Conservation (phyloP, 2,888 invertebrate species). For the Drosophila siamana region DNA sequence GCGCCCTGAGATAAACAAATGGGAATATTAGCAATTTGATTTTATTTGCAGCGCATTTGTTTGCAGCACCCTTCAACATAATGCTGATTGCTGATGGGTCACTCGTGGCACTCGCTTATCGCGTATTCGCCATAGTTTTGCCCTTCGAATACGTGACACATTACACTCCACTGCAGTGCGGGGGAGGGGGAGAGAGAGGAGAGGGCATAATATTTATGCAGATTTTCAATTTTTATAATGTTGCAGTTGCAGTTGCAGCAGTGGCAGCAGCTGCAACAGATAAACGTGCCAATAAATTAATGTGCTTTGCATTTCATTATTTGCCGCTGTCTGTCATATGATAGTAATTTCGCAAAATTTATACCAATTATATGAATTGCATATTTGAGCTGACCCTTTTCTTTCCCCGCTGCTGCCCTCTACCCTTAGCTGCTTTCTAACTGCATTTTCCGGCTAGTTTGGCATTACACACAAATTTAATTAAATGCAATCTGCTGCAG, state of each 20-base stretch:
- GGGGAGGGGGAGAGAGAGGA: neutral
- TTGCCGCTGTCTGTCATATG: slow-evolving; percentile 55
- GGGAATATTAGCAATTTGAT: slow-evolving; percentile 33
- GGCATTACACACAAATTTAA: slow-evolving; percentile 71
- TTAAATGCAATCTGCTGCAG: slow-evolving; percentile 64
- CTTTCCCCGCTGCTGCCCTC: slow-evolving; percentile 16
- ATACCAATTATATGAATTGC: slow-evolving; percentile 32
- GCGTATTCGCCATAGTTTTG: slow-evolving; percentile 40
- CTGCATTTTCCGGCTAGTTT: slow-evolving; percentile 55
- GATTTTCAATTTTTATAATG: slow-evolving; percentile 57
- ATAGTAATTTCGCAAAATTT: slow-evolving; percentile 37
- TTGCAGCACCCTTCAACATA: slow-evolving; percentile 19
- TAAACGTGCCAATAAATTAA: slow-evolving; percentile 79
- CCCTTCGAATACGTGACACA: slow-evolving; percentile 8
- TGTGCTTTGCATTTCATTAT: slow-evolving; percentile 73
- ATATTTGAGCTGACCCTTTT: neutral
- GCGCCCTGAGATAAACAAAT: slow-evolving; percentile 33
- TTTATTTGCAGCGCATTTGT: slow-evolving; percentile 30
- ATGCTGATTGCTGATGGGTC: slow-evolving; percentile 4
- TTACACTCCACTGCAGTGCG: slow-evolving; percentile 4
- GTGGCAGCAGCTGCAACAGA: slow-evolving; percentile 50
- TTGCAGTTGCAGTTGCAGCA: slow-evolving; percentile 35
- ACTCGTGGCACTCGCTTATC: slow-evolving; percentile 59
- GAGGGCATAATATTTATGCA: slow-evolving; percentile 59
- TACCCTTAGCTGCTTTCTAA: slow-evolving; percentile 40